A percentile compares a stretch with the other conserved stretches of the same genome.
phyloP scores from a whole-genome alignment of 2,113 vertebrate genomes.

The zebrafish (Danio rerio) region GRCz12tu NC_133176.1:16798501-16799000 shows the following conservation, averaged over 20 bases:
- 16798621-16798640: slow-evolving; percentile 26
- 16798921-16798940: slow-evolving; percentile 30
- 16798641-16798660: slow-evolving; percentile 5
- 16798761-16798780: slow-evolving; percentile 34
- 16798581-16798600: background rate
- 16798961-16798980: slow-evolving; percentile 33
- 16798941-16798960: slow-evolving; percentile 20
- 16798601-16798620: background rate
- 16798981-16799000: slow-evolving; percentile 21
- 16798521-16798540: too few relatives aligned
- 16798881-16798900: slow-evolving; percentile 13
- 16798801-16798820: slow-evolving; percentile 35
- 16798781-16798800: slow-evolving; percentile 22
- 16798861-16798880: background rate
- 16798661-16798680: slow-evolving; percentile 20
- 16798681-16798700: slow-evolving; percentile 11
- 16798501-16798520: too few relatives aligned
- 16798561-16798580: background rate
- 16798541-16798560: background rate
- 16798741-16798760: slow-evolving; percentile 21
- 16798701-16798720: background rate
- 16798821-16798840: background rate
- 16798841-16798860: background rate
- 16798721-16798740: slow-evolving; percentile 13
- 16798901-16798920: slow-evolving; percentile 38